phyloP scores from a whole-genome alignment of 2,888 invertebrate species.

The Hololepta plana region DNA sequence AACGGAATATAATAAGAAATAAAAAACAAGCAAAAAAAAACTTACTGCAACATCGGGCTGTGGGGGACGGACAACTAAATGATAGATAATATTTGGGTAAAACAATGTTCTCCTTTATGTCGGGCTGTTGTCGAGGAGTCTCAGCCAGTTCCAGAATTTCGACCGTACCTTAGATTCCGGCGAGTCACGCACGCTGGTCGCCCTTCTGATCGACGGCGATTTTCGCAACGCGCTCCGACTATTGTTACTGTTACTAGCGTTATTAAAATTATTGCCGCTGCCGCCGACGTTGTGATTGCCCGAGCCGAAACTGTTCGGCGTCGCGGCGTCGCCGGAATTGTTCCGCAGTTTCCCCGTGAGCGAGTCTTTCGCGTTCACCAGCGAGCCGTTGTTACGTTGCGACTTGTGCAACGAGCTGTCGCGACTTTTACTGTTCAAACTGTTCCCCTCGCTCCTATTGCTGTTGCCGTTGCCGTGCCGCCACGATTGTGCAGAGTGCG shows the following conservation, averaged over 20 bases:
- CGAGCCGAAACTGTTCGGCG: slow-evolving; percentile 14
- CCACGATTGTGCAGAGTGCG: slow-evolving; percentile 34
- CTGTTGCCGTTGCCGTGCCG: slow-evolving; percentile 20
- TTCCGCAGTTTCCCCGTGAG: slow-evolving; percentile 32
- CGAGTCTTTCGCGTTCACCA: slow-evolving; percentile 29
- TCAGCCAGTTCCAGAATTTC: slow-evolving; percentile 52
- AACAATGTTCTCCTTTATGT: slow-evolving; percentile 20
- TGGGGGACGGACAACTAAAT: slow-evolving; percentile 22
- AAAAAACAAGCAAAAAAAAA: slow-evolving; percentile 24
- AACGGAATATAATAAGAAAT: slow-evolving; percentile 17
- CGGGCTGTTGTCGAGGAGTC: slow-evolving; percentile 37
- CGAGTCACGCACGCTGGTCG: slow-evolving; percentile 23
- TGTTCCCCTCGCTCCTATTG: slow-evolving; percentile 19
- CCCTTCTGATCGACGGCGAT: slow-evolving; percentile 16
- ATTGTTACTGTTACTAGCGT: too few species aligned
- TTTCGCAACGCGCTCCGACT: slow-evolving; percentile 17
- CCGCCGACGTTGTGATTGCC: slow-evolving; percentile 13
- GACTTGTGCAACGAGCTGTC: slow-evolving; percentile 23
- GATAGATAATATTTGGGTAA: too few species aligned
- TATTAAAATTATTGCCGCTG: too few species aligned
- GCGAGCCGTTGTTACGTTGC: slow-evolving; percentile 23
- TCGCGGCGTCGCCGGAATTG: slow-evolving; percentile 20
- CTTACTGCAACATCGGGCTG: too few species aligned
- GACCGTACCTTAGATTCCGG: slow-evolving; percentile 52
- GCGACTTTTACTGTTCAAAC: slow-evolving; percentile 16